Evolutionary conservation across 2,888 invertebrate genomes (phyloP), one percentile per base, ranked within the genome.

Genomic region (Scaptomyza cyrtandrae): DNA sequence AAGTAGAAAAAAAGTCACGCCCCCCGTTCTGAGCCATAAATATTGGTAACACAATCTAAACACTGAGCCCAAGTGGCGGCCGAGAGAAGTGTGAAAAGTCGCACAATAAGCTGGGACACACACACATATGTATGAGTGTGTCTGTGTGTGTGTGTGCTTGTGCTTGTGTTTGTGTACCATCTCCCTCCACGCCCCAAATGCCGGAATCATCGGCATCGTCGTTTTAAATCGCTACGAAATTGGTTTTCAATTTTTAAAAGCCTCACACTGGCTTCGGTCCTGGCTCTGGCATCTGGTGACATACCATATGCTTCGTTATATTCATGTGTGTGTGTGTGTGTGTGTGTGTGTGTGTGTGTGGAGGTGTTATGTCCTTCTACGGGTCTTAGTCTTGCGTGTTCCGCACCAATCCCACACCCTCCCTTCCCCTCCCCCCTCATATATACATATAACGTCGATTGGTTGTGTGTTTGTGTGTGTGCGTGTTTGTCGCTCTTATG

Each of bases 221-320:
- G 57, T 70, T 73, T 86, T 78, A 79, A 85, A 85, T 87, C 87
- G 80, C 71, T 85, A 65, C 80, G 73, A 87, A 87, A 85, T 85
- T 85, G 85, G 83, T 87, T 87, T 85, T 85, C 86, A 85, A 85
- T 85, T 85, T 85, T 85, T 85, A 85, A 87, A 85, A 75, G 83
- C 69, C 76, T 82, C 71, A 78, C 61, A 59, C 75, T 50, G 33
- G 33, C 52, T 19, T 31, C 50, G 33, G 33, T 10, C 24, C 56
- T 35, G 50, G 29, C 46, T 33, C 60, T 27, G 59, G 59, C 61
- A 64, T 66, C 64, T 73, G 67, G 46, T 46, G 14, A 39, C 46
- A 7, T 24, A 45, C 44, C 44, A 29, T 41, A 62, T 10, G 29
- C 16, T 43, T 48, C 33, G 48, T 10, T 33, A 46, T 33, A 24